Base-by-base conservation (phyloP, 2,113 vertebrate species). In the Xenus cinereus region DNA sequence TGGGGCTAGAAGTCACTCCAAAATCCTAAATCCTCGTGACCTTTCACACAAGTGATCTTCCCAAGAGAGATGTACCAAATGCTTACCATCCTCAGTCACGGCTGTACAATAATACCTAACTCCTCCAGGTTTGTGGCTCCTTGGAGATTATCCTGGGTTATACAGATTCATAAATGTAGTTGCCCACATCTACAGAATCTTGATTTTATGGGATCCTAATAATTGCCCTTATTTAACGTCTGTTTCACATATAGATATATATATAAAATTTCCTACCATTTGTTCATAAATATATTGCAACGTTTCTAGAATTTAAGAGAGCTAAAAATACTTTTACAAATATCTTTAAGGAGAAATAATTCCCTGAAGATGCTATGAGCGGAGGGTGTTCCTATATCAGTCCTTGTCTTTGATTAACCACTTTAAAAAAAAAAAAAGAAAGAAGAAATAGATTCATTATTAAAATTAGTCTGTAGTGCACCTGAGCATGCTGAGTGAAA, bases 391-490 rank as follows among this genome's bases (percentile, higher is more conserved):
- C 60, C 77, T 93, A 24, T 54, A 80, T 89, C 41, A 95, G 50
- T 37, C 45, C 91, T 96, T 91, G 62, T 89, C 84, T 96, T 96
- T 97, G 94, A 95, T 94, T 95, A 96, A 92, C 62, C 53, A 95
- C 89, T 92, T 89, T 0, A 41, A 69, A 71, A 48, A 71, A 78
- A 79, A 71, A 84, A 54, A 76, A 64, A 30, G 17, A 30, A 76
- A 53, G 56, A 48, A 37, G 32, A 45, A 91, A 93, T 84, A 85
- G 71, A 86, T 94, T 95, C 93, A 92, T 96, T 95, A 96, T 93
- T 95, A 92, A 93, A 96, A 96, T 92, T 64, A 93, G 28, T 87
- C 54, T 92, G 77, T 84, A 95, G 86, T 84, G 88, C 84, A 95
- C 90, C 92, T 94, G 87, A 97, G 57, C 62, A 64, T 3, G 12